phyloP scores from a whole-genome alignment of 2,888 invertebrate genomes.

The Mythimna ferrago region DNA sequence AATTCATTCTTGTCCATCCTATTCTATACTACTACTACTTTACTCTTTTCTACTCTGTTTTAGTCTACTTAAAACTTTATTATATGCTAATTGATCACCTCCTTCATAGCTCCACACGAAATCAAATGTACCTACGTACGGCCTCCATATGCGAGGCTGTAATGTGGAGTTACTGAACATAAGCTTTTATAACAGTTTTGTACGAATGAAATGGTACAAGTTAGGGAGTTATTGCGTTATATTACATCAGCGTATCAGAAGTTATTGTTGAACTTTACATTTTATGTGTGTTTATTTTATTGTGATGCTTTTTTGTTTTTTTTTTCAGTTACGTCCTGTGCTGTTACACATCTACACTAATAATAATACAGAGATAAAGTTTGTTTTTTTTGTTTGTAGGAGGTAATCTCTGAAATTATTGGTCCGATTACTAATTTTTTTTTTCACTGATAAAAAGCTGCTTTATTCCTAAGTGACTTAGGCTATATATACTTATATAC shows the following conservation, averaged over 20 bases:
- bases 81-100: neutral
- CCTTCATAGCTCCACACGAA: slow-evolving; percentile 28
- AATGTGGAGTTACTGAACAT: slow-evolving; percentile 36
- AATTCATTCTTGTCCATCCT: no score
- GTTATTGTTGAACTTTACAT: slow-evolving; percentile 1
- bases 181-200: slow-evolving; percentile 47
- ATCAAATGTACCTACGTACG: slow-evolving; percentile 36
- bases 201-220: slow-evolving; percentile 45
- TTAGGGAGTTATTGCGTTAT: slow-evolving; percentile 29
- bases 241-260: slow-evolving; percentile 15
- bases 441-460: no score
- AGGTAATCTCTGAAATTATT: no score
- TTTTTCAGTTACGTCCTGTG: neutral
- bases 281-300: slow-evolving; percentile 3
- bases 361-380: no score
- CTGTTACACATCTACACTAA: no score
- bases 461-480: no score
- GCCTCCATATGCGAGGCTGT: slow-evolving; percentile 31
- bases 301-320: neutral
- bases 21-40: neutral
- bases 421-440: no score
- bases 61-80: no score
- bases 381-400: no score
- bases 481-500: no score
- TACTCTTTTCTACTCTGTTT: no score